Percentiles rank a stretch among this genome's conserved stretches.
Conservation (phyloP, 2,797 vertebrate species). For the Buceros bicornis region DNA sequence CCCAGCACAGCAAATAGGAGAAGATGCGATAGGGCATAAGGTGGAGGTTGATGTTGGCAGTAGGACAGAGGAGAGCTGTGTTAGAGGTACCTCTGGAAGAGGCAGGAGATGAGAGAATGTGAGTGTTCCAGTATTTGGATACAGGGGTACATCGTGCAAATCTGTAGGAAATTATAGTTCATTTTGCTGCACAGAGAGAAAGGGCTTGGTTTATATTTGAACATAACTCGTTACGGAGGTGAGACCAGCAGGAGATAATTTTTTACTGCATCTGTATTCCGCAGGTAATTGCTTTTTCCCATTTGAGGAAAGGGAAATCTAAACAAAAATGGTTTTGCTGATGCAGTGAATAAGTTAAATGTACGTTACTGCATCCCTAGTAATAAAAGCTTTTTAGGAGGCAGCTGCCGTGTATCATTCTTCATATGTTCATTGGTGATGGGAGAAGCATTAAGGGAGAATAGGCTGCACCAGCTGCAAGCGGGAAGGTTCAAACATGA, state of each 20-base stretch:
- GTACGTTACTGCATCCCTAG: accelerated
- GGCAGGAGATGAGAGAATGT: too few relatives aligned
- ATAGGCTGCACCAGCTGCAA: background rate
- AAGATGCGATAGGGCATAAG: accelerated
- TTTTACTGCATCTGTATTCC: background rate
- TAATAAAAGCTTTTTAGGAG: background rate
- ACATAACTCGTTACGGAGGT: background rate
- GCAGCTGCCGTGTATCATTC: background rate
- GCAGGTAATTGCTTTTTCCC: background rate
- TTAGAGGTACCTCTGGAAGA: background rate
- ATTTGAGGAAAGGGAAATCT: background rate
- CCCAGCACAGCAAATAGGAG: background rate
- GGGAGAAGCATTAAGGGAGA: background rate
- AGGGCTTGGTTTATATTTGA: background rate
- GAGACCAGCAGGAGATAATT: background rate
- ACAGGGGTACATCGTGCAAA: background rate
- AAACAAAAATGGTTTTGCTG: background rate
- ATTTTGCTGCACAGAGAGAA: background rate
- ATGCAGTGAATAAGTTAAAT: background rate
- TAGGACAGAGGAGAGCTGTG: background rate
- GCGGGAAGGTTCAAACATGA: background rate
- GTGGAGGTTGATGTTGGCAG: background rate
- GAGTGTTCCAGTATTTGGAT: background rate
- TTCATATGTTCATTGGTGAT: accelerated
- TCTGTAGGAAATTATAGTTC: background rate